These are phyloP conservation scores for Tinea semifulvella DNA, from an alignment of 2,888 invertebrate genomes.

Conservation along the genomic window DNA sequence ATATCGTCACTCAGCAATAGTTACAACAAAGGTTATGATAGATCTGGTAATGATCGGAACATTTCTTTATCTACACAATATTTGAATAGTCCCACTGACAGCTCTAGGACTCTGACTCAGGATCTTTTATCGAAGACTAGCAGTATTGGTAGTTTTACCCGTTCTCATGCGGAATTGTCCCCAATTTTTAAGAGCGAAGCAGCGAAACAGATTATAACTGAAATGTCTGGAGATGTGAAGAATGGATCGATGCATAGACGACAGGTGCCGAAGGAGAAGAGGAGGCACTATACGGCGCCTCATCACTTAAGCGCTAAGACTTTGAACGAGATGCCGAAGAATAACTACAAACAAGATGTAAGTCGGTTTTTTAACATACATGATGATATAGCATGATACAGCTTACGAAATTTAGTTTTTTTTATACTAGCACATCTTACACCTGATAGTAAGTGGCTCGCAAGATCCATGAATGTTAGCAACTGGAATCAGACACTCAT, in stretches of 20 bases:
- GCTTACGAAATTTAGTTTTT: no score
- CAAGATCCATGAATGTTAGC: no score
- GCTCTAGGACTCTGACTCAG: slow-evolving; percentile 52
- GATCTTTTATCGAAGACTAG: slow-evolving; percentile 58
- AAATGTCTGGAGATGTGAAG: slow-evolving; percentile 72
- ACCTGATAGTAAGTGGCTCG: no score
- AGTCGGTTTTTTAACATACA: slow-evolving; percentile 28
- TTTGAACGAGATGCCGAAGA: slow-evolving; percentile 63
- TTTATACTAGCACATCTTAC: no score
- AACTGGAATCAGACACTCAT: no score
- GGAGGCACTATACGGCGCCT: slow-evolving; percentile 88
- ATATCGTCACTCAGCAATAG: slow-evolving; percentile 52
- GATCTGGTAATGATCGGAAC: slow-evolving; percentile 43
- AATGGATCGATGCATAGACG: slow-evolving; percentile 70
- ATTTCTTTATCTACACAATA: slow-evolving; percentile 53
- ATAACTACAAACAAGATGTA: slow-evolving; percentile 54
- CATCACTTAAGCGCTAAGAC: slow-evolving; percentile 74
- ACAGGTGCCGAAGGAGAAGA: slow-evolving; percentile 81
- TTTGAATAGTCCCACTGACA: slow-evolving; percentile 55
- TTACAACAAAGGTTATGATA: slow-evolving; percentile 49
- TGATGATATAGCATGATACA: no score
- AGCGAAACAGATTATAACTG: slow-evolving; percentile 85
- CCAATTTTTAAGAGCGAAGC: slow-evolving; percentile 89
- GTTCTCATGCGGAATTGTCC: slow-evolving; percentile 69
- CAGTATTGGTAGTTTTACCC: slow-evolving; percentile 51